Base-by-base conservation (phyloP, 2,113 vertebrate genomes). In the Oophaga pumilio region DNA sequence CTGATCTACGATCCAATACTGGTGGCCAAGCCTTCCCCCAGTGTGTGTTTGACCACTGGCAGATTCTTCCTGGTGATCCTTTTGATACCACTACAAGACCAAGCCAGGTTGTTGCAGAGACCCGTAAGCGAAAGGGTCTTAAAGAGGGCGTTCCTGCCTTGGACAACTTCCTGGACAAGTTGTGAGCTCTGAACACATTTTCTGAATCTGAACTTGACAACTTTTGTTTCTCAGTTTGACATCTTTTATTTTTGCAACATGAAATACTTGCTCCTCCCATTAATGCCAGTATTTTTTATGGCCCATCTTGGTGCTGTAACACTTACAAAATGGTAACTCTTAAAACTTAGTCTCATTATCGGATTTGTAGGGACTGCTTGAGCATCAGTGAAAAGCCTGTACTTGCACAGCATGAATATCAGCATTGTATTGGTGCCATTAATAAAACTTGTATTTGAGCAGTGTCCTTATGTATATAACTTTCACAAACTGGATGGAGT, bases 1-100 rank as follows among this genome's bases (percentile, higher is more conserved):
- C 98, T 0, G 97, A 99, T 90, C 89, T 99, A 88, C 94, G 97
- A 80, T 98, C 97, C 87, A 97, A 97, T 94, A 99, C 97, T 0
- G 97, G 97, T 0, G 98, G 97, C 62, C 97, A 99, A 90, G 97
- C 97, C 8, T 99, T 99, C 94, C 97, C 97, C 9, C 98, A 99
- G 95, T 99, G 98, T 0, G 97, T 99, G 26, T 99, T 99, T 0
- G 97, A 99, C 93, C 97, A 99, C 91, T 99, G 98, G 98, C 97
- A 99, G 94, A 93, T 98, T 90, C 94, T 99, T 22, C 94, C 95
- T 0, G 97, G 98, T 28, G 95, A 98, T 26, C 97, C 97, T n/a
- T 92, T 94, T 0, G 97, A 98, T 10, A 24, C 76, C 0, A 0
- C 91, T 87, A 91, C 74, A 91, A 96, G 96, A 4, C 97, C 97